Conservation (phyloP, 2,797 vertebrate genomes). For the Lophotriccus pileatus region DNA sequence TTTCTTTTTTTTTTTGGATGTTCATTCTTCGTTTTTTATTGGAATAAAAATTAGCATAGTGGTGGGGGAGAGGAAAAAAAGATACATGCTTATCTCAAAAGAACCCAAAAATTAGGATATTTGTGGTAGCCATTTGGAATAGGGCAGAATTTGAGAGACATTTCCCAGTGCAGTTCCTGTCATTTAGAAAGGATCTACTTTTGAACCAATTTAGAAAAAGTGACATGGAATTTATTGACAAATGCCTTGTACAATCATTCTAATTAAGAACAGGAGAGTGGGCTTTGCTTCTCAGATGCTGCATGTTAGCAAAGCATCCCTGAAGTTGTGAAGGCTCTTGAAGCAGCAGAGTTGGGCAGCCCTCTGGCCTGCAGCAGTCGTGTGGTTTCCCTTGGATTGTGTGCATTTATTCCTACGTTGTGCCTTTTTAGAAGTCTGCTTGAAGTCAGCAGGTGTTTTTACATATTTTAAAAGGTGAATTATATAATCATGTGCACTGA, state of each 20-base stretch:
- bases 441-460: slow-evolving; percentile 51
- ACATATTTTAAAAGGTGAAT: slow-evolving; percentile 15
- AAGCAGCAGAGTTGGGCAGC: neutral
- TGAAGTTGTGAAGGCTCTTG: neutral
- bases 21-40: neutral
- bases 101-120: neutral
- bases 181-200: neutral
- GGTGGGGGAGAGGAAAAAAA: neutral
- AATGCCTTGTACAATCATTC: neutral
- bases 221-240: neutral
- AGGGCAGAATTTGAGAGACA: neutral
- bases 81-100: neutral
- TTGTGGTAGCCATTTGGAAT: neutral
- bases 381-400: neutral
- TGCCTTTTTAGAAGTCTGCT: neutral
- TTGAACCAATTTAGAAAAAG: neutral
- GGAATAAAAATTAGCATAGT: neutral
- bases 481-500: neutral
- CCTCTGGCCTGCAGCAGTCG: neutral
- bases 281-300: neutral
- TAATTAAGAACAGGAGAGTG: neutral
- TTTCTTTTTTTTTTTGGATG: neutral
- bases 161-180: neutral
- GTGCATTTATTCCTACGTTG: neutral
- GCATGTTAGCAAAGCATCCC: neutral